Percentiles rank a stretch among this genome's conserved stretches.
These are phyloP conservation scores for Xenentodon cancila DNA, from an alignment of 2,797 vertebrate genomes.

Conservation along the genomic window DNA sequence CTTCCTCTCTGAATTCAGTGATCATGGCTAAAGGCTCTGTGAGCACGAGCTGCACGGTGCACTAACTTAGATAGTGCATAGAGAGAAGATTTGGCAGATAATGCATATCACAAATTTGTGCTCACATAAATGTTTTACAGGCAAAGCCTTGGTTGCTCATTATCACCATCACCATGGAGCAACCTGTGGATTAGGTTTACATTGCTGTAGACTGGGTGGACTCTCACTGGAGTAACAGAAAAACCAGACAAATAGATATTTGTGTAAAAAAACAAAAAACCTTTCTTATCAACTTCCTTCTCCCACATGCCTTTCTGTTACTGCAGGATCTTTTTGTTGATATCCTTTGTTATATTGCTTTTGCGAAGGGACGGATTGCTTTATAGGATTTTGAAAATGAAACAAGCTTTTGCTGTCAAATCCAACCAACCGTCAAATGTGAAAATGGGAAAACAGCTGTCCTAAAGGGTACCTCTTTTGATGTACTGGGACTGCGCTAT, in stretches of 20 bases:
- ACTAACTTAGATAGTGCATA: slow-evolving; percentile 5
- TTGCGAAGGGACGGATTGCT: slow-evolving; percentile 10
- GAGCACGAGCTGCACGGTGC: slow-evolving; percentile 6
- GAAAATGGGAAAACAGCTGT: background rate
- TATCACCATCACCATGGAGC: slow-evolving; percentile 1
- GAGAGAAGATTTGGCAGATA: slow-evolving; percentile 18
- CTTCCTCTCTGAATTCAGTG: background rate
- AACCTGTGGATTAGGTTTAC: slow-evolving; percentile 8
- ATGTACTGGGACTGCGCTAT: no score
- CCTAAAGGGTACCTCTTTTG: no score
- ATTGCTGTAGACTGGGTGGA: slow-evolving; percentile 16
- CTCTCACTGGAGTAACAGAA: background rate
- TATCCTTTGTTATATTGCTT: slow-evolving; percentile 11
- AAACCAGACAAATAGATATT: no score
- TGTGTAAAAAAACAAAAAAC: no score
- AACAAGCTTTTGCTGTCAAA: slow-evolving; percentile 22
- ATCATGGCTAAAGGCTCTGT: slow-evolving; percentile 8
- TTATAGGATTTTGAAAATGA: slow-evolving; percentile 13
- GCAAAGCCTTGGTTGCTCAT: slow-evolving; percentile 45
- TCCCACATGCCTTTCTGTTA: slow-evolving; percentile 1
- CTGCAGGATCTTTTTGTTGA: slow-evolving; percentile 4
- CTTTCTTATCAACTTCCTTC: no score
- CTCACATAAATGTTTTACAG: slow-evolving; percentile 37
- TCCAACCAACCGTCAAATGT: background rate
- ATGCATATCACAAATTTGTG: slow-evolving; percentile 10